Evolutionary conservation across 30 jellyfish, hydroid and myxozoan genomes (phyloP).

Genomic region (Pelagia noctiluca): DNA sequence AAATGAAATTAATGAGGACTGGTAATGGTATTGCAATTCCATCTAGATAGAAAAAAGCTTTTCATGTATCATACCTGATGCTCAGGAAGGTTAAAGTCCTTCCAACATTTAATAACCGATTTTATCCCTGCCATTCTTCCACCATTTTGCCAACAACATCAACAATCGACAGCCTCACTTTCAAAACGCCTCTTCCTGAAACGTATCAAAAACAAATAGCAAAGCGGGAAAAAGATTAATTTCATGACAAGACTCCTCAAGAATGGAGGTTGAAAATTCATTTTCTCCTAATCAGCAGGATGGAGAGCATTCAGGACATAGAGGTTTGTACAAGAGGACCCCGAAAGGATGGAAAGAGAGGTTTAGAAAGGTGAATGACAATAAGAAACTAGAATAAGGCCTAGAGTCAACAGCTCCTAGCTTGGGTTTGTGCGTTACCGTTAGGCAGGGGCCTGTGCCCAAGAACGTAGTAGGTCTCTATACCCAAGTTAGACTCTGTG

Average conservation of each 20-base stretch:
- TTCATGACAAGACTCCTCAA: background rate
- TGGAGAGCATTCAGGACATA: constrained; percentile 25
- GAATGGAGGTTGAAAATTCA: constrained; percentile 40
- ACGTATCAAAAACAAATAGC: background rate
- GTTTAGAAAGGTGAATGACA: constrained; percentile 68
- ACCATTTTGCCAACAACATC: constrained; percentile 54
- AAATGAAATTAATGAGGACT: too few relatives aligned
- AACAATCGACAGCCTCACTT: constrained; percentile 16
- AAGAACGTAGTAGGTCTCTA: too few relatives aligned
- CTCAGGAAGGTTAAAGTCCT: constrained; percentile 85
- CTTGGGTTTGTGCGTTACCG: too few relatives aligned
- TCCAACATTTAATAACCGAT: constrained; percentile 91
- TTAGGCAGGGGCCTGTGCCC: too few relatives aligned
- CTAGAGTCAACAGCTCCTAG: too few relatives aligned
- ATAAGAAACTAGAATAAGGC: background rate
- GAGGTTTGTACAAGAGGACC: constrained; percentile 48
- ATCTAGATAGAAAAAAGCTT: too few relatives aligned
- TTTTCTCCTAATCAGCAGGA: constrained; percentile 3
- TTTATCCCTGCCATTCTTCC: constrained; percentile 89
- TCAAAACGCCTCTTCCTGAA: background rate
- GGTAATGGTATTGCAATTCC: background rate
- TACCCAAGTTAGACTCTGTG: too few relatives aligned
- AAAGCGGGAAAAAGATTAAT: constrained; percentile 5
- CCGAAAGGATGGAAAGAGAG: constrained; percentile 84
- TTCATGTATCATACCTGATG: constrained; percentile 89